These are phyloP conservation scores for Lutjanus campechanus DNA, from an alignment of 2,797 vertebrate species.

Conservation along the genomic window DNA sequence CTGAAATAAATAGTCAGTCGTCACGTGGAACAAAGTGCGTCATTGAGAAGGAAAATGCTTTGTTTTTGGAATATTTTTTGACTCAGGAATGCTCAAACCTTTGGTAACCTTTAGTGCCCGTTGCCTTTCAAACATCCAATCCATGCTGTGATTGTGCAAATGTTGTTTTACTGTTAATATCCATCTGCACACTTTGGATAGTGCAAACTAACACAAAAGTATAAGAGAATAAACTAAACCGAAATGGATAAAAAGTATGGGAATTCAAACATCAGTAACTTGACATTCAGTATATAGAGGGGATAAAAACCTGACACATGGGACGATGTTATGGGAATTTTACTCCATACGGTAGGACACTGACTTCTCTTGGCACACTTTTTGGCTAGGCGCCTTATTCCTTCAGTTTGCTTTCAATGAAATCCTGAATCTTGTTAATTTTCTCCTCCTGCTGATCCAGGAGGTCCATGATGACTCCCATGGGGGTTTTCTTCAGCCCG, in stretches of 20 bases:
- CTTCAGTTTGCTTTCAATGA: constrained; percentile 90
- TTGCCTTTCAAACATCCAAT: constrained; percentile 32
- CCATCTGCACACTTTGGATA: constrained; percentile 17
- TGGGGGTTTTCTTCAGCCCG: constrained; percentile 96
- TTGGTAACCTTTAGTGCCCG: constrained; percentile 41
- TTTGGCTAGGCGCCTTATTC: constrained; percentile 78
- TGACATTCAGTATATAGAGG: constrained; percentile 21
- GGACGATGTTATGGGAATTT: constrained; percentile 27
- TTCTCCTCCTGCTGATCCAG: constrained; percentile 96
- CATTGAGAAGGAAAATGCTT: constrained; percentile 6
- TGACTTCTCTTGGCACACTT: constrained; percentile 26
- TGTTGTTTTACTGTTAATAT: background rate
- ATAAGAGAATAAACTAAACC: constrained; percentile 14
- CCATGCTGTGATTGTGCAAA: constrained; percentile 55
- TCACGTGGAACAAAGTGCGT: constrained; percentile 27
- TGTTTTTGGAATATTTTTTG: constrained; percentile 20
- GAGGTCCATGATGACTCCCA: constrained; percentile 95
- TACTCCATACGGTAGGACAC: constrained; percentile 39
- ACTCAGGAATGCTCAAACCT: constrained; percentile 60
- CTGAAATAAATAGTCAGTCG: constrained; percentile 46
- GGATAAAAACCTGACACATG: constrained; percentile 35
- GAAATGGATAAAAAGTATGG: constrained; percentile 29
- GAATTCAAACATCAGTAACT: constrained; percentile 59
- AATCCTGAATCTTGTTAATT: constrained; percentile 94
- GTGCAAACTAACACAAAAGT: constrained; percentile 30